phyloP scores from a whole-genome alignment of 2,888 invertebrate genomes.

The Drosophila austrosaltans region DNA sequence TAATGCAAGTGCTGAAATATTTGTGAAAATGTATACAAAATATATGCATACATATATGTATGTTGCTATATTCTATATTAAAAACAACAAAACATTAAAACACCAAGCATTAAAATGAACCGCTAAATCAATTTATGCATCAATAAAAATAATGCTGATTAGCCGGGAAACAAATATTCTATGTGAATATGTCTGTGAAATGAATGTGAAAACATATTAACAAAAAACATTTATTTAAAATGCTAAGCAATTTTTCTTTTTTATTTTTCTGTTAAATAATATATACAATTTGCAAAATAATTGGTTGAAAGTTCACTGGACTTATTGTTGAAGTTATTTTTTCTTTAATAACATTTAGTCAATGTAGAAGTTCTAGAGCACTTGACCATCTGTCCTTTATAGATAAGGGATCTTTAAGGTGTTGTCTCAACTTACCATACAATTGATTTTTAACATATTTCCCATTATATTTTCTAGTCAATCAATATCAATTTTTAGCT shows the following conservation, averaged over 20 bases:
- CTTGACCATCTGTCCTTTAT: no score
- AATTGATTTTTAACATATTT: no score
- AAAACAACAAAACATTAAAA: conserved; percentile 11
- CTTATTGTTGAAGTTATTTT: no score
- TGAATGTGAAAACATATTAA: background rate
- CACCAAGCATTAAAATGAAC: background rate
- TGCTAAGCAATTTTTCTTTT: background rate
- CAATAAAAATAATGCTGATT: conserved; percentile 18
- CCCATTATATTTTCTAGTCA: no score
- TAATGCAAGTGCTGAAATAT: conserved; percentile 24
- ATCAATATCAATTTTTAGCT: background rate
- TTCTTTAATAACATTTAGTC: no score
- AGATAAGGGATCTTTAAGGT: no score
- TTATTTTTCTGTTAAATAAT: background rate
- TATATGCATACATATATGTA: background rate
- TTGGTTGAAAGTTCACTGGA: no score
- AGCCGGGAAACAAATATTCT: background rate
- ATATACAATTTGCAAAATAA: background rate
- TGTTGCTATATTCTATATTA: background rate
- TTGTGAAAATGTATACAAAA: conserved; percentile 1
- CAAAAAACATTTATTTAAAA: background rate
- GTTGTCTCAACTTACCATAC: no score
- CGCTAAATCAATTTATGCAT: conserved; percentile 6
- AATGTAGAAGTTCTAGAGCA: no score
- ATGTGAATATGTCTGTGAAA: background rate